A percentile compares a stretch with the other conserved stretches of the same genome.
Conservation (phyloP, 2,797 vertebrate species). For the Acridotheres tristis region DNA sequence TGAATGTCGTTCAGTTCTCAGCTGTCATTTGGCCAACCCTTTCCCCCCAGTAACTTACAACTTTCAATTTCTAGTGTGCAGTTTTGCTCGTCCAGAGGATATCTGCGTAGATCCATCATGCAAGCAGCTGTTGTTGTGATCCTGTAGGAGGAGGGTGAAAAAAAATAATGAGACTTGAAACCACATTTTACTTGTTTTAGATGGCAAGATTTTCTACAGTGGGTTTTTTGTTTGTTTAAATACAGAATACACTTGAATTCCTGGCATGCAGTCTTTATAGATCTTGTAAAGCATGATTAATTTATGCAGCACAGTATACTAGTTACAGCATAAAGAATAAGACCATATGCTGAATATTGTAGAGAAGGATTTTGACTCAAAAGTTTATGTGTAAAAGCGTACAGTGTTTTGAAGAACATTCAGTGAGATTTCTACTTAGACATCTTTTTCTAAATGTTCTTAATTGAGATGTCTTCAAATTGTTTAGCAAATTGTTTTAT, state of each 20-base stretch:
- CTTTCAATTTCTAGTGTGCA: conserved; percentile 96
- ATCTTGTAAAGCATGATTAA: background rate
- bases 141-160: conserved; percentile 66
- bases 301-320: background rate
- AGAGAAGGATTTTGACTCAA: background rate
- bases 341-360: background rate
- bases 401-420: background rate
- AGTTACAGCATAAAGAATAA: background rate
- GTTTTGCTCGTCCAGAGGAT: conserved; percentile 95
- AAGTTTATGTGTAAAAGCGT: background rate
- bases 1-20: background rate
- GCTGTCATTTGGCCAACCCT: background rate
- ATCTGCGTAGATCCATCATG: conserved; percentile 96
- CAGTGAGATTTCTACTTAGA: background rate
- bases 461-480: background rate
- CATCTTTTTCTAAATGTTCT: background rate
- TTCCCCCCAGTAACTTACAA: conserved; percentile 82
- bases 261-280: background rate
- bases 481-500: background rate
- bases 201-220: background rate
- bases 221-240: background rate
- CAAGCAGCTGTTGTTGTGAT: conserved; percentile 96
- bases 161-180: background rate
- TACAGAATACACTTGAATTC: background rate
- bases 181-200: background rate